Percentiles rank a stretch among this genome's conserved stretches.
Evolutionary conservation across 2,113 vertebrate genomes (phyloP).

Genomic region (Copsychus sechellarum): DNA sequence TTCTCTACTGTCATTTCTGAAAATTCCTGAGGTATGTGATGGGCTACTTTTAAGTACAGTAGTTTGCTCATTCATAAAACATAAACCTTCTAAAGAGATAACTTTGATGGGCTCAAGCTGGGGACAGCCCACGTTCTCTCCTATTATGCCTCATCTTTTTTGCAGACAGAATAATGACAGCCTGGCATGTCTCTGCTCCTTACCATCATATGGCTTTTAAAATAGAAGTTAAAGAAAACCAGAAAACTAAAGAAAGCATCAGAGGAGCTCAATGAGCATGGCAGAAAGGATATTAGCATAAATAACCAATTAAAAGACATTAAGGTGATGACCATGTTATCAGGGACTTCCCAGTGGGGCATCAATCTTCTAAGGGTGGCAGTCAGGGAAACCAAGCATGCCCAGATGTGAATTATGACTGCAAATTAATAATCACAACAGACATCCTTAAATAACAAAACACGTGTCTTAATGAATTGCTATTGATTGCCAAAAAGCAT

Average conservation of each 20-base stretch:
- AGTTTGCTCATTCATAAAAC: conserved; percentile 60
- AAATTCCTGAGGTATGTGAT: conserved; percentile 1
- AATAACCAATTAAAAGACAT: not conserved
- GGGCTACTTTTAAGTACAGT: conserved; percentile 30
- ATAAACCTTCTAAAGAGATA: conserved; percentile 43
- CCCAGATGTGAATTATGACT: not conserved
- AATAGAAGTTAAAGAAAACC: not conserved
- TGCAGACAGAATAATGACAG: conserved; percentile 11
- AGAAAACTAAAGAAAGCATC: conserved; percentile 1
- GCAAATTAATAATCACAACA: not conserved
- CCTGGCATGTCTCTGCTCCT: not conserved
- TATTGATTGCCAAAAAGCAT: not conserved
- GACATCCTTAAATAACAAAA: not conserved
- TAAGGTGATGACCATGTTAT: not conserved
- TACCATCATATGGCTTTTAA: not conserved
- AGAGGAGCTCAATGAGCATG: not conserved
- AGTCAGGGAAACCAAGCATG: not conserved
- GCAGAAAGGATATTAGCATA: not conserved
- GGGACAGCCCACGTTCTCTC: not conserved
- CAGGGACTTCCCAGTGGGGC: not conserved
- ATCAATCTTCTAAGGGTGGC: not conserved
- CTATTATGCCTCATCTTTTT: not conserved
- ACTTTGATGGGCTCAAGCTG: conserved; percentile 25
- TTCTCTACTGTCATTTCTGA: conserved; percentile 26
- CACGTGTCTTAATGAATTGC: not conserved